Percentiles rank a stretch among this genome's conserved stretches.
These are phyloP conservation scores for Aulostomus chinensis DNA, from an alignment of 2,797 vertebrate species.

Conservation along the genomic window DNA sequence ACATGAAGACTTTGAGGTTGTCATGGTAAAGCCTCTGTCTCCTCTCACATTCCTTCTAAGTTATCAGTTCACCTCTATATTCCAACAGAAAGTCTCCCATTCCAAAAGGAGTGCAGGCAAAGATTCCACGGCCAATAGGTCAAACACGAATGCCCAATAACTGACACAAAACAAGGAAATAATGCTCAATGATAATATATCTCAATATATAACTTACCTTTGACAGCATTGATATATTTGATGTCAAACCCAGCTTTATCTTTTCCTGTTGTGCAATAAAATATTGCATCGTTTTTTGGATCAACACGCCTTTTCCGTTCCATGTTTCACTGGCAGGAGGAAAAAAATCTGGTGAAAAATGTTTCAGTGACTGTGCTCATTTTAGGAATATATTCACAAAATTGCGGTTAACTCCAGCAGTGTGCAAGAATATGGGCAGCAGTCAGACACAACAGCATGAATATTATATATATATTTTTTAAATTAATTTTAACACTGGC, in stretches of 20 bases:
- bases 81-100: slow-evolving; percentile 28
- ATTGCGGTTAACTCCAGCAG: no score
- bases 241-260: slow-evolving; percentile 14
- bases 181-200: not conserved
- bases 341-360: no score
- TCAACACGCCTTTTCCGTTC: not conserved
- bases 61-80: slow-evolving; percentile 14
- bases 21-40: no score
- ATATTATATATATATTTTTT: no score
- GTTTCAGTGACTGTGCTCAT: no score
- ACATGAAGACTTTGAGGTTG: slow-evolving; percentile 14
- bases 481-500: no score
- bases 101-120: slow-evolving; percentile 10
- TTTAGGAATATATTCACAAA: no score
- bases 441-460: no score
- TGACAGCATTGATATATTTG: slow-evolving; percentile 4
- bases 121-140: not conserved
- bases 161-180: not conserved
- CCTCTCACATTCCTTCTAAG: slow-evolving; percentile 14
- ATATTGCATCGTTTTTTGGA: slow-evolving; percentile 2
- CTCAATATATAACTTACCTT: slow-evolving; percentile 7
- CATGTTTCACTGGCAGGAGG: slow-evolving; percentile 1
- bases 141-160: not conserved
- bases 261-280: not conserved
- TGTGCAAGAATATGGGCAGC: no score